phyloP scores from a whole-genome alignment of 2,797 vertebrate genomes.

The Gastrophryne carolinensis region DNA sequence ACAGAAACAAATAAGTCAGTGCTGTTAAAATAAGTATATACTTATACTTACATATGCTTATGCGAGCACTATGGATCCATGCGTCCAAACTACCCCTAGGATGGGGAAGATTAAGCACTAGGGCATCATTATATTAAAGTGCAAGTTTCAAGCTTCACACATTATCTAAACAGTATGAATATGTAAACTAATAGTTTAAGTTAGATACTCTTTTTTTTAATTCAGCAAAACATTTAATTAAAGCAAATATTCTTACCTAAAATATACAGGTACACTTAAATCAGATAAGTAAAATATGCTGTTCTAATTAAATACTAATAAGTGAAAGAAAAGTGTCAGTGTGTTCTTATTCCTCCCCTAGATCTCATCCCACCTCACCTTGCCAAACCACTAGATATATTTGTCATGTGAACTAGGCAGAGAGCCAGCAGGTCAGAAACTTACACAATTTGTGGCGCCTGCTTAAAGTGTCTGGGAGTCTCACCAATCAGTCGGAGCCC shows the following conservation, averaged over 20 bases:
- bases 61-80: too few relatives aligned
- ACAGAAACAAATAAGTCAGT: too few relatives aligned
- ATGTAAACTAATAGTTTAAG: too few relatives aligned
- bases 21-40: too few relatives aligned
- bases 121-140: too few relatives aligned
- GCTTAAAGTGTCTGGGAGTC: constrained; percentile 70
- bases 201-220: too few relatives aligned
- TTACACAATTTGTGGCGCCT: constrained; percentile 77
- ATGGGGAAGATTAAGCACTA: too few relatives aligned
- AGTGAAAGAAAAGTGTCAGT: constrained; percentile 14
- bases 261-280: background rate
- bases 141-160: too few relatives aligned
- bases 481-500: constrained; percentile 67
- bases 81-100: too few relatives aligned
- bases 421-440: constrained; percentile 68
- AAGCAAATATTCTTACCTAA: background rate
- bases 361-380: constrained; percentile 57
- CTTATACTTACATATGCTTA: too few relatives aligned
- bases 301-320: constrained; percentile 31
- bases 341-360: constrained; percentile 48
- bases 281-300: background rate
- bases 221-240: background rate
- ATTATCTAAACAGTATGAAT: too few relatives aligned
- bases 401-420: constrained; percentile 70
- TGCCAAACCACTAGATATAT: constrained; percentile 69